phyloP scores from a whole-genome alignment of 2,888 invertebrate genomes.

The Willowsia nigromaculata region DNA sequence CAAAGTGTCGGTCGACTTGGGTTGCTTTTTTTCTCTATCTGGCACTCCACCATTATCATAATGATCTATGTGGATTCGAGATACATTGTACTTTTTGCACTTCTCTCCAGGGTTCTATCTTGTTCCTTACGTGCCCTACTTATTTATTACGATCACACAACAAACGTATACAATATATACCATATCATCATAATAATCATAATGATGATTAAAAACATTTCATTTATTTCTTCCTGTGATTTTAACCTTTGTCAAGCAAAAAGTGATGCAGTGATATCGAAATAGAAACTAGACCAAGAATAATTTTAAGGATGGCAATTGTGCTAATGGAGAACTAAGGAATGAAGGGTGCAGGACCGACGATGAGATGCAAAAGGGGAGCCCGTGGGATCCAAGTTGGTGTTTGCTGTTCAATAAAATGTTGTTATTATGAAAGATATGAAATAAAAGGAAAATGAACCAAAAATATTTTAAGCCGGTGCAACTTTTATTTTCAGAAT shows the following conservation, averaged over 20 bases:
- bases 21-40: constrained; percentile 15
- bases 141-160: constrained; percentile 42
- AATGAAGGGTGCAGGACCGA: constrained; percentile 35
- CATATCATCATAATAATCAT: not conserved
- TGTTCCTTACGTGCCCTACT: constrained; percentile 25
- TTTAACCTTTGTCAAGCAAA: not conserved
- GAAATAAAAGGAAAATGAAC: constrained; percentile 27
- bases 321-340: not conserved
- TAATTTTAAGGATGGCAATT: constrained; percentile 9
- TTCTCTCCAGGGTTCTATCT: not conserved
- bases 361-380: not conserved
- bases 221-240: not conserved
- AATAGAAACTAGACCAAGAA: constrained; percentile 44
- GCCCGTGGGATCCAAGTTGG: constrained; percentile 32
- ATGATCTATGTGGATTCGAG: not conserved
- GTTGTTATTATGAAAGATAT: not conserved
- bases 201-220: constrained; percentile 20
- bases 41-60: constrained; percentile 1
- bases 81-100: constrained; percentile 35
- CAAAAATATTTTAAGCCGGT: constrained; percentile 51
- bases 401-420: not conserved
- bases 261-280: not conserved
- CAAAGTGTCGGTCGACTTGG: constrained; percentile 18
- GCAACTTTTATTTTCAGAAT: constrained; percentile 41
- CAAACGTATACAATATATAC: not conserved